Conservation (phyloP, 1,140 invertebrate species). For the Nylanderia fulva region DNA sequence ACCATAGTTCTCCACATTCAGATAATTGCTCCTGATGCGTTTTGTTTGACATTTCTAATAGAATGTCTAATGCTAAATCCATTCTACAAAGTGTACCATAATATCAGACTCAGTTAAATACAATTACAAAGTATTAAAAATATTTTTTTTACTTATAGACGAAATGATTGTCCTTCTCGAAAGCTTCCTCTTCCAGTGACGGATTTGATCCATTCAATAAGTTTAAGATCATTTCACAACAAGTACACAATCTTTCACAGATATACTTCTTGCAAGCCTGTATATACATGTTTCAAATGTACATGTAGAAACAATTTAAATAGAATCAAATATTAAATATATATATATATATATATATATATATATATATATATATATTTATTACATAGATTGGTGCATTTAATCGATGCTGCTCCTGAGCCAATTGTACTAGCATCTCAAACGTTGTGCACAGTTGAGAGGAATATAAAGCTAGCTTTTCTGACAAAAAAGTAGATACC, state of each 20-base stretch:
- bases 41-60: constrained; percentile 77
- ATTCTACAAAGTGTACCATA: constrained; percentile 74
- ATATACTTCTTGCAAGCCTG: constrained; percentile 81
- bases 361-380: no score
- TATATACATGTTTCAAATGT: background rate
- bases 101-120: background rate
- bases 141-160: constrained; percentile 78
- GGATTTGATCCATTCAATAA: constrained; percentile 78
- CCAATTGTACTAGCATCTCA: constrained; percentile 78
- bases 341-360: no score
- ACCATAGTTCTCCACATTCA: constrained; percentile 79
- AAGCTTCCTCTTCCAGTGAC: constrained; percentile 76
- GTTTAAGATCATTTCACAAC: constrained; percentile 80
- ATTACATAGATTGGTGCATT: constrained; percentile 82
- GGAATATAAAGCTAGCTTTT: constrained; percentile 80
- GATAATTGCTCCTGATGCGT: constrained; percentile 70
- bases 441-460: constrained; percentile 80
- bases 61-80: constrained; percentile 82
- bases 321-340: constrained; percentile 33
- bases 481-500: constrained; percentile 72
- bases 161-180: constrained; percentile 82
- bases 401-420: constrained; percentile 81
- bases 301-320: constrained; percentile 22
- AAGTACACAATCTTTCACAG: constrained; percentile 80
- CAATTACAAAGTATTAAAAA: background rate